phyloP scores from a whole-genome alignment of 2,797 vertebrate genomes.

The Gymnoscopelus microlampas region DNA sequence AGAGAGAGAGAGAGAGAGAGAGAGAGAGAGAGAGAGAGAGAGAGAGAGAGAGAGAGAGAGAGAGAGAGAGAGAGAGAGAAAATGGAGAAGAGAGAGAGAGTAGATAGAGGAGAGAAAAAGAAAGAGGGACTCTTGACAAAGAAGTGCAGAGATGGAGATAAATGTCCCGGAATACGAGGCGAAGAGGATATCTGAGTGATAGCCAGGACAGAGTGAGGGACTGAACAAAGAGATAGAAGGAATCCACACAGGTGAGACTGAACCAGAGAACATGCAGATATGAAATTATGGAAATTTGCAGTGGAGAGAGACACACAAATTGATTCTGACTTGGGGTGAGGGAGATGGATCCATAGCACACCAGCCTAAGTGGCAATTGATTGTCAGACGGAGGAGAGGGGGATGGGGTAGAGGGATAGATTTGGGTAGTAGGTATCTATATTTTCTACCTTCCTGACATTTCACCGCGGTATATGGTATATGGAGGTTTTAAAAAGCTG shows the following conservation, averaged over 20 bases:
- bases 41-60: slow-evolving; percentile 34
- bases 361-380: background rate
- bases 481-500: too few species aligned
- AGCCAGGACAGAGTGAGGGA: background rate
- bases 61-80: background rate
- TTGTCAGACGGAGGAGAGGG: background rate
- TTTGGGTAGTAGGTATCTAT: too few species aligned
- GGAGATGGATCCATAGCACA: slow-evolving; percentile 5
- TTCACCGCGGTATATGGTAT: too few species aligned
- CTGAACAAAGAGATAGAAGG: background rate
- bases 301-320: background rate
- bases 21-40: slow-evolving; percentile 3
- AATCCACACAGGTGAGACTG: background rate
- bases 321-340: background rate
- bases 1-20: background rate
- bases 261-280: background rate
- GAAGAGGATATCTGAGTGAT: too few species aligned
- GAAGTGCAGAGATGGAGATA: background rate
- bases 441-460: too few species aligned
- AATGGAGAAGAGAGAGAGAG: slow-evolving; percentile 6
- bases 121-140: background rate
- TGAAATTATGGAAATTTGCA: background rate
- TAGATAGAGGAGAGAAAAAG: slow-evolving; percentile 36
- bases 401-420: background rate
- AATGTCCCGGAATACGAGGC: too few species aligned